Percentiles rank a stretch among this genome's conserved stretches.
Evolutionary conservation across 2,113 vertebrate genomes (phyloP).

Genomic region (Oxyruncus cristatus): DNA sequence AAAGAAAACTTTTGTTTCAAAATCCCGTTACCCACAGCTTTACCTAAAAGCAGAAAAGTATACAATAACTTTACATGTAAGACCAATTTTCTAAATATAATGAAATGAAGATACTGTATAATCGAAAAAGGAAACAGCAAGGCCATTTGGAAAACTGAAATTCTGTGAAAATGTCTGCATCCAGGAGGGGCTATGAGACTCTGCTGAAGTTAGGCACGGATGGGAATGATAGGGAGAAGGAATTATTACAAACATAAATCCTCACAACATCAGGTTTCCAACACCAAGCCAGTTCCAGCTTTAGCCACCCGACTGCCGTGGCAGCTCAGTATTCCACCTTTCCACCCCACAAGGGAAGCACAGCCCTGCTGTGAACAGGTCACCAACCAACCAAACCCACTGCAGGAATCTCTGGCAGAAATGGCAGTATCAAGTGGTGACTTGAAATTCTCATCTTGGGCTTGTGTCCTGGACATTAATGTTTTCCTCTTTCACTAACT

Average conservation of each 20-base stretch:
- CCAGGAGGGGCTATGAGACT: accelerated
- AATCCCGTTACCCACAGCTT: background rate
- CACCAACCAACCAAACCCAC: background rate
- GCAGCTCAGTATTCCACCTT: background rate
- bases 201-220: background rate
- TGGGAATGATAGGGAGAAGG: background rate
- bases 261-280: background rate
- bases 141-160: background rate
- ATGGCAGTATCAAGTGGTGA: background rate
- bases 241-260: background rate
- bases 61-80: background rate
- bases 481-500: background rate
- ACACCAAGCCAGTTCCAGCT: background rate
- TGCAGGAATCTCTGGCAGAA: background rate
- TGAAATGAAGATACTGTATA: accelerated
- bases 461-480: background rate
- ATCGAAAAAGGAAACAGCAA: background rate
- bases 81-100: background rate
- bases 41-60: background rate
- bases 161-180: background rate
- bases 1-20: background rate
- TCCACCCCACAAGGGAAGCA: accelerated
- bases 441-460: background rate
- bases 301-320: accelerated
- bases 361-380: background rate